Percentiles rank a stretch among this genome's conserved stretches.
phyloP scores from a whole-genome alignment of 2,113 vertebrate species.

The Spermophilus dauricus region DNA sequence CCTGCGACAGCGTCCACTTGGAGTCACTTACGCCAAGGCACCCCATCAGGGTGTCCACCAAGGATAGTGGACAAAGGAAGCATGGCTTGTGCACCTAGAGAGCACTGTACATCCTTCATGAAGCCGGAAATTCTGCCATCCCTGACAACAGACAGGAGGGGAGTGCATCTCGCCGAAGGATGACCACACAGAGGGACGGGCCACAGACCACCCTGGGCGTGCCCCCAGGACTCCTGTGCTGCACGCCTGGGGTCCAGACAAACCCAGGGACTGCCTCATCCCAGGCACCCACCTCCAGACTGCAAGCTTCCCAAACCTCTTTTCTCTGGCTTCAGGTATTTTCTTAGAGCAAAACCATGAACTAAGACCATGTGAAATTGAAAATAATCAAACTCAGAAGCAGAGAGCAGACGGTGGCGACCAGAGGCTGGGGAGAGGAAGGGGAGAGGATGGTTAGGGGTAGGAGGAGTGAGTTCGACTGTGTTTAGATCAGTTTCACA shows the following conservation, averaged over 20 bases:
- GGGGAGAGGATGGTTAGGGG: background rate
- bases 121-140: too few relatives aligned
- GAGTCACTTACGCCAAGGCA: background rate
- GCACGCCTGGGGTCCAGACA: background rate
- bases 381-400: background rate
- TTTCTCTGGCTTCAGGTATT: background rate
- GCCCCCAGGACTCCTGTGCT: too few relatives aligned
- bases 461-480: background rate
- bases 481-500: background rate
- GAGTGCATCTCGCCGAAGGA: background rate
- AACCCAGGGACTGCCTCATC: background rate
- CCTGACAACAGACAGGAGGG: background rate
- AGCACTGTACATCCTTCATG: background rate
- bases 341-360: background rate
- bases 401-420: background rate
- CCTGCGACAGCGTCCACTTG: background rate
- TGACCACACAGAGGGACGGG: background rate
- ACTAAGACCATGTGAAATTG: background rate
- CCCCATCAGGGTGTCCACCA: background rate
- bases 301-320: background rate
- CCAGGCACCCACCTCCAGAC: background rate
- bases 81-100: background rate
- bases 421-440: background rate
- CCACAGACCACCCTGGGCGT: too few relatives aligned
- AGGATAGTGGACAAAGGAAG: background rate